These are phyloP conservation scores for Protosalanx chinensis DNA, from an alignment of 2,797 vertebrate species.

Conservation along the genomic window DNA sequence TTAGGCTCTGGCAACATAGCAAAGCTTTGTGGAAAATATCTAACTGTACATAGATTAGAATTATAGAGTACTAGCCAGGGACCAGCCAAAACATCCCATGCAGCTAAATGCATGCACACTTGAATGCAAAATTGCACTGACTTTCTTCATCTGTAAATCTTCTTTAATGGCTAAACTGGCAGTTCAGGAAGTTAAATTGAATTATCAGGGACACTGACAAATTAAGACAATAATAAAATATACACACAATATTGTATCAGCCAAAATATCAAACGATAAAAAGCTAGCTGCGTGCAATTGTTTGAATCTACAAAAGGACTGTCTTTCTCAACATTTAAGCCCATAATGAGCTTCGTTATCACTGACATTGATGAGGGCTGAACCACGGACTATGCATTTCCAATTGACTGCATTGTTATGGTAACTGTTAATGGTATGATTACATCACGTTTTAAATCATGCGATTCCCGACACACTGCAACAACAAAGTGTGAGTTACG, in stretches of 20 bases:
- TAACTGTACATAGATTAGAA: neutral
- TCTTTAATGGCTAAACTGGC: neutral
- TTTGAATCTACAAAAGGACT: neutral
- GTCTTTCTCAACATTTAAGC: neutral
- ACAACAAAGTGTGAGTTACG: neutral
- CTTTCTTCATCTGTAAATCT: neutral
- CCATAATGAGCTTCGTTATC: conserved; percentile 5
- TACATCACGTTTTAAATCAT: conserved; percentile 21
- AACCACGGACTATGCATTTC: neutral
- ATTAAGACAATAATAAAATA: neutral
- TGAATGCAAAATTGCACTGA: neutral
- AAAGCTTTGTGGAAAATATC: neutral
- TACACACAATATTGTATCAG: neutral
- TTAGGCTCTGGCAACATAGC: neutral
- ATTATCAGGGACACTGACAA: neutral
- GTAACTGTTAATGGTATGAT: conserved; percentile 1
- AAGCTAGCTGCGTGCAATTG: neutral
- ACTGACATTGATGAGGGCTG: neutral
- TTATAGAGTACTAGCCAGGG: neutral
- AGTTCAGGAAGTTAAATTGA: neutral
- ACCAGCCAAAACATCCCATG: neutral
- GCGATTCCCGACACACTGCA: neutral
- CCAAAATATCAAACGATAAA: neutral
- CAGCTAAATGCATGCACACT: neutral
- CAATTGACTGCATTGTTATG: conserved; percentile 5